Evolutionary conservation across 1,140 invertebrate genomes (phyloP), one percentile per base, ranked within the genome.

Genomic region (Drosophila setifemur): DNA sequence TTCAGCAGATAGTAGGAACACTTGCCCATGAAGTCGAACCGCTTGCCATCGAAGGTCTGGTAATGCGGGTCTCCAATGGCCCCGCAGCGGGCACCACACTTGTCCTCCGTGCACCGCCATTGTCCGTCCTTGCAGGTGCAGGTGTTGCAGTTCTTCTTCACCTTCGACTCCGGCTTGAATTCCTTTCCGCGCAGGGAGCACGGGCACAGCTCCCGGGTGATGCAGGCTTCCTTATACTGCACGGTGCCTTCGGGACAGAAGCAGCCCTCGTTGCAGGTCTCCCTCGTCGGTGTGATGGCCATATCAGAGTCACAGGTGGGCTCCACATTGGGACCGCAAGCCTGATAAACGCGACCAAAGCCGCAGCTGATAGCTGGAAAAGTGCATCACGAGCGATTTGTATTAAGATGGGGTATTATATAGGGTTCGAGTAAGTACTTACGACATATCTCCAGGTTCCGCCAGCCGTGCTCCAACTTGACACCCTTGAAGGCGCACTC

Each of bases 21-120:
- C 61, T 95, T 94, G 6, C 96, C 96, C 95, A 97, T 97, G 88
- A 97, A 98, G 89, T 97, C 94, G 87, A 93, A 98, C 5, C 93
- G 92, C 52, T 93, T 93, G 0, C 96, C 96, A 90, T 98, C 97
- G 86, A 98, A 98, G 0, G 96, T 98, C 16, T 93, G 93, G 90
- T 97, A 98, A 91, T 98, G 97, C 2, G 97, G 96, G 91, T 97
- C 96, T 0, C 97, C 97, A 12, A 96, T 92, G 0, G 95, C 94
- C 0, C 94, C 93, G 89, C 97, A 97, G 14, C 95, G 92, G 0
- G 94, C 93, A 0, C 93, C 93, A 87, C 96, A 97, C 31, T 93
- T 92, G 5, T 93, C 90, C 37, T 94, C 92, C 0, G 96, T 96
- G 78, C 97, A 98, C 2, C 91, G 86, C 96, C 96, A 98, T 67